These are phyloP conservation scores for Elaphurus davidianus DNA, from an alignment of 2,113 vertebrate genomes.

Conservation along the genomic window DNA sequence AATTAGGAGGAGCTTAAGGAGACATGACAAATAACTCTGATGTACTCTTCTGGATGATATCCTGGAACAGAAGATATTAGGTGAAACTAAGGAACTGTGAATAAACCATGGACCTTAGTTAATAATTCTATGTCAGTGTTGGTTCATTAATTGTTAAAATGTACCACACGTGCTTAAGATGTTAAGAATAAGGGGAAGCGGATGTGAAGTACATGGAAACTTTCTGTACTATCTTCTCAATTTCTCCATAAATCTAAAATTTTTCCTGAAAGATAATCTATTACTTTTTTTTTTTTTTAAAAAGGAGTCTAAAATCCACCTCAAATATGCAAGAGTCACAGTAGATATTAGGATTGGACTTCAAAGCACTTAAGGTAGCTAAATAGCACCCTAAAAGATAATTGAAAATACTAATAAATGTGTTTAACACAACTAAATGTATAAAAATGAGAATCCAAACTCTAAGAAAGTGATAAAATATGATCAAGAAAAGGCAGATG, in stretches of 20 bases:
- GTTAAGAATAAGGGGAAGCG: background rate
- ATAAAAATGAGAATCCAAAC: background rate
- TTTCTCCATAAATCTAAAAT: background rate
- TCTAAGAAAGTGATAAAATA: background rate
- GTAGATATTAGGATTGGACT: background rate
- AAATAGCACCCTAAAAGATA: background rate
- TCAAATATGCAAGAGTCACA: background rate
- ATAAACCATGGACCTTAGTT: background rate
- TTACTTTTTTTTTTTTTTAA: too few species aligned
- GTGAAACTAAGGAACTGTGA: background rate
- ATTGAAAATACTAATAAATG: background rate
- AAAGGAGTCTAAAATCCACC: background rate
- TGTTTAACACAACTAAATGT: background rate
- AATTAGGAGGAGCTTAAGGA: background rate
- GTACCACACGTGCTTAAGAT: background rate
- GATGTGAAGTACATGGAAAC: background rate
- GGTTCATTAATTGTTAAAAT: background rate
- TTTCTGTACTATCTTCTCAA: background rate
- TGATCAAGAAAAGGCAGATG: background rate
- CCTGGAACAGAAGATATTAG: background rate
- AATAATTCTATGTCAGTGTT: background rate
- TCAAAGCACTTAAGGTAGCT: background rate
- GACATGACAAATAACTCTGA: background rate
- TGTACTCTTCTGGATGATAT: background rate
- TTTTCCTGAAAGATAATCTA: background rate